These are phyloP conservation scores for Corapipo altera DNA, from an alignment of 2,113 vertebrate species.

Conservation along the genomic window DNA sequence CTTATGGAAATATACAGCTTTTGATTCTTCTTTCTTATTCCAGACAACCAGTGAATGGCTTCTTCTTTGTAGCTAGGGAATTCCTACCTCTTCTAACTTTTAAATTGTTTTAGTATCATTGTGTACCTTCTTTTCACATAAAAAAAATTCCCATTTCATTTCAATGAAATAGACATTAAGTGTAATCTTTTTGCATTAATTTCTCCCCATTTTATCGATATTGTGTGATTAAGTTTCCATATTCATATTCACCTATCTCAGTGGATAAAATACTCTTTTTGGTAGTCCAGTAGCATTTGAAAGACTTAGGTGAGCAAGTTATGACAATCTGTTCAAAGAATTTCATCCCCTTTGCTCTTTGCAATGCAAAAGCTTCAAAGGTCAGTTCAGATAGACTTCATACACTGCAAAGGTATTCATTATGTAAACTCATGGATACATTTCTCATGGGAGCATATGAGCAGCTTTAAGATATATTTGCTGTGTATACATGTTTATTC, in stretches of 20 bases:
- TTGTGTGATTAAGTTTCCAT: not conserved
- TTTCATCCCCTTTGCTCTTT: slow-evolving; percentile 11
- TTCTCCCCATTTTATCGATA: not conserved
- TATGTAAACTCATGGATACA: not conserved
- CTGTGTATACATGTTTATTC: not conserved
- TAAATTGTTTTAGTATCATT: not conserved
- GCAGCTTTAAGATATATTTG: not conserved
- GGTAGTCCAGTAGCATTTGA: not conserved
- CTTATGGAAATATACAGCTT: not conserved
- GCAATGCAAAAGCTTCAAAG: slow-evolving; percentile 8
- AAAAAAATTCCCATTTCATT: not conserved
- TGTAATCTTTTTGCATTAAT: not conserved
- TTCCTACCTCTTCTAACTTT: not conserved
- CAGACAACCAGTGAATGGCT: not conserved
- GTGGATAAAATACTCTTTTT: not conserved
- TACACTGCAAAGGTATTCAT: not conserved
- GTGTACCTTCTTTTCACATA: not conserved
- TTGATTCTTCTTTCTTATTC: slow-evolving; percentile 23
- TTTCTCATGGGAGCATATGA: not conserved
- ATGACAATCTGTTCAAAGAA: not conserved
- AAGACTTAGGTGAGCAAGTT: slow-evolving; percentile 5
- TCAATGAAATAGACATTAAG: not conserved
- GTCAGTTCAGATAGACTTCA: slow-evolving; percentile 17
- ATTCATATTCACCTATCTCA: not conserved
- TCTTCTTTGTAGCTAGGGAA: not conserved